Evolutionary conservation across 1,140 invertebrate genomes (phyloP).

Genomic region (Drosophila takahashii): DNA sequence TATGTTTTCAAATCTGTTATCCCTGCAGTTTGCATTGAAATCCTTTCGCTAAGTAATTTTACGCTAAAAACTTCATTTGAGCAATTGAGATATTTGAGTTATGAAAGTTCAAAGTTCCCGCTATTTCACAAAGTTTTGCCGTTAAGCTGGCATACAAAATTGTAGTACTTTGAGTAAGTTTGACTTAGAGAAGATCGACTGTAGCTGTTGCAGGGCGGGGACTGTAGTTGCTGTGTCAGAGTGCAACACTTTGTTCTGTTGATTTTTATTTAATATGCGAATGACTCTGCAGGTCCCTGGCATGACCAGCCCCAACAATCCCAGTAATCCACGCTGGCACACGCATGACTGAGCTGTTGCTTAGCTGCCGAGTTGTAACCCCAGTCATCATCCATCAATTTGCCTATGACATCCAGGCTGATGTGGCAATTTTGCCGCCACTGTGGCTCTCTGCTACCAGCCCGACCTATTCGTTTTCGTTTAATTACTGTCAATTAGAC

Average conservation of each 20-base stretch:
- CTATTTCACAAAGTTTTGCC: slow-evolving; percentile 10
- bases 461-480: slow-evolving; percentile 25
- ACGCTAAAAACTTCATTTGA: slow-evolving; percentile 5
- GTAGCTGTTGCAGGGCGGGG: too few species aligned
- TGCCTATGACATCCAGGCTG: slow-evolving; percentile 43
- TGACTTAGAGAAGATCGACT: slow-evolving; percentile 20
- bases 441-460: slow-evolving; percentile 3
- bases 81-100: neutral
- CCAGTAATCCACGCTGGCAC: slow-evolving; percentile 38
- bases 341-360: slow-evolving; percentile 58
- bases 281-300: slow-evolving; percentile 57
- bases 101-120: neutral
- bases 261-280: slow-evolving; percentile 45
- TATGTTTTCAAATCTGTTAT: neutral
- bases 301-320: slow-evolving; percentile 40
- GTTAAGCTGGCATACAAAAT: slow-evolving; percentile 20
- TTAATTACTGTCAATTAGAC: slow-evolving; percentile 75
- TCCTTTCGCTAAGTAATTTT: neutral
- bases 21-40: neutral
- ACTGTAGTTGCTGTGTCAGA: slow-evolving; percentile 16
- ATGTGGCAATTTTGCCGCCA: slow-evolving; percentile 47
- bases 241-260: slow-evolving; percentile 63
- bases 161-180: neutral
- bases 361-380: slow-evolving; percentile 16
- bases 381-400: slow-evolving; percentile 68